These are phyloP conservation scores for Neostethus bicornis DNA, from an alignment of 2,797 vertebrate genomes.

Conservation along the genomic window DNA sequence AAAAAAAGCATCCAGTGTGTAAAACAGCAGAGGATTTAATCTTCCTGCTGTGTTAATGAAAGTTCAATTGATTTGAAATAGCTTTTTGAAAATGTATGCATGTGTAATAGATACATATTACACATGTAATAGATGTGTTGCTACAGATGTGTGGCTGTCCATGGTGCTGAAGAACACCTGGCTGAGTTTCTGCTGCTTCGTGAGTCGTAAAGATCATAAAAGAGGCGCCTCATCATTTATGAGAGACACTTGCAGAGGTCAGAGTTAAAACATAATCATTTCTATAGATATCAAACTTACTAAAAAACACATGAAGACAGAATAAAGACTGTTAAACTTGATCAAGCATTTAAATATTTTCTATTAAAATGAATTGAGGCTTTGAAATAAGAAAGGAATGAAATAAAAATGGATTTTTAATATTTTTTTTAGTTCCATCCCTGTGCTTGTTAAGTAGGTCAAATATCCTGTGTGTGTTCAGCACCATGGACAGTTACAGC, in stretches of 20 bases:
- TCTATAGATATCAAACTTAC: background rate
- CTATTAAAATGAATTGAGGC: too few relatives aligned
- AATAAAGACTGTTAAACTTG: background rate
- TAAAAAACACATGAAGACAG: background rate
- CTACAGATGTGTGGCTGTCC: constrained; percentile 66
- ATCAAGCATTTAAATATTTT: too few relatives aligned
- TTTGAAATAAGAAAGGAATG: background rate
- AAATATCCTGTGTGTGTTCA: constrained; percentile 27
- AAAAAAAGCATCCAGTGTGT: too few relatives aligned
- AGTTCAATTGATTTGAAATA: too few relatives aligned
- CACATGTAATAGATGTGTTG: too few relatives aligned
- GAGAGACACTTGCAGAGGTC: constrained; percentile 19
- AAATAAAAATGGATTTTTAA: too few relatives aligned
- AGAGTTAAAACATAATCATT: constrained; percentile 1
- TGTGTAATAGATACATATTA: too few relatives aligned
- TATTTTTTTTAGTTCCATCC: background rate
- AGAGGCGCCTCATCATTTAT: constrained; percentile 38
- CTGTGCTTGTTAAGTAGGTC: background rate
- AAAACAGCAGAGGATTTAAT: too few relatives aligned
- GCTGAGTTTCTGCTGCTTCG: constrained; percentile 22
- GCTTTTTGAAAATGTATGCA: too few relatives aligned
- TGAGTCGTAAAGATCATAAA: constrained; percentile 37
- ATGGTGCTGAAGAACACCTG: constrained; percentile 60
- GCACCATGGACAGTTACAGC: constrained; percentile 67
- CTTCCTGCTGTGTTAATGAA: too few relatives aligned